These are phyloP conservation scores for Chaetodon auriga DNA, from an alignment of 2,113 vertebrate genomes.

Conservation along the genomic window DNA sequence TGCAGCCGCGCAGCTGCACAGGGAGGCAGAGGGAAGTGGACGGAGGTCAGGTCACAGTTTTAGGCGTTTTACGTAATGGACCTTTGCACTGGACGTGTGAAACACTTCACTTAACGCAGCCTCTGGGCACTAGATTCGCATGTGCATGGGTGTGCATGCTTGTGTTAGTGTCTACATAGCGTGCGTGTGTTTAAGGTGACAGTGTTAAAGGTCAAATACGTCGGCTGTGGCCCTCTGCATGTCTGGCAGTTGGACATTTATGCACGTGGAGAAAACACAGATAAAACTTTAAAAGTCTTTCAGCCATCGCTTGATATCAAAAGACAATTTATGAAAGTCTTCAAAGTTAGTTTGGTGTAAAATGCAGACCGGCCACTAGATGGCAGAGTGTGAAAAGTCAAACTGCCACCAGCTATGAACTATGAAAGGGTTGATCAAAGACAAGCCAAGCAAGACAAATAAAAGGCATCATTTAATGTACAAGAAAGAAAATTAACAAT, in stretches of 20 bases:
- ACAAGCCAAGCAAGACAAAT: slow-evolving; percentile 35
- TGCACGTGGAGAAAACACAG: slow-evolving; percentile 28
- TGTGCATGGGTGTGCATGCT: slow-evolving; percentile 12
- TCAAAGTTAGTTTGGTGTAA: neutral
- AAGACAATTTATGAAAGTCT: neutral
- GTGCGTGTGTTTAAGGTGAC: slow-evolving; percentile 39
- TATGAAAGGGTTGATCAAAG: slow-evolving; percentile 5
- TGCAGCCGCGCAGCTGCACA: slow-evolving; percentile 52
- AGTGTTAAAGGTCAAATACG: slow-evolving; percentile 61
- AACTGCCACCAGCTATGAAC: neutral
- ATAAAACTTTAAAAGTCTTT: slow-evolving; percentile 19
- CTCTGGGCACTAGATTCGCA: slow-evolving; percentile 42
- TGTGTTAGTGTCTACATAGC: slow-evolving; percentile 14
- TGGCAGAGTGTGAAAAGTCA: neutral
- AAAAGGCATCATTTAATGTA: slow-evolving; percentile 76
- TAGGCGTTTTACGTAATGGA: slow-evolving; percentile 67
- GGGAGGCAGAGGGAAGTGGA: slow-evolving; percentile 43
- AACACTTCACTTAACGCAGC: slow-evolving; percentile 74
- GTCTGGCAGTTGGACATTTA: slow-evolving; percentile 31
- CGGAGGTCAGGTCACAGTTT: slow-evolving; percentile 63
- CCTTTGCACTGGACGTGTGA: slow-evolving; percentile 71
- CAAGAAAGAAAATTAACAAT: slow-evolving; percentile 52
- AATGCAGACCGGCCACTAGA: slow-evolving; percentile 3
- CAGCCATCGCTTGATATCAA: neutral
- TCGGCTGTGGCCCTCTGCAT: slow-evolving; percentile 25